These are phyloP conservation scores for Otolemur crassicaudatus DNA, from an alignment of 2,797 vertebrate species.

Conservation along the genomic window DNA sequence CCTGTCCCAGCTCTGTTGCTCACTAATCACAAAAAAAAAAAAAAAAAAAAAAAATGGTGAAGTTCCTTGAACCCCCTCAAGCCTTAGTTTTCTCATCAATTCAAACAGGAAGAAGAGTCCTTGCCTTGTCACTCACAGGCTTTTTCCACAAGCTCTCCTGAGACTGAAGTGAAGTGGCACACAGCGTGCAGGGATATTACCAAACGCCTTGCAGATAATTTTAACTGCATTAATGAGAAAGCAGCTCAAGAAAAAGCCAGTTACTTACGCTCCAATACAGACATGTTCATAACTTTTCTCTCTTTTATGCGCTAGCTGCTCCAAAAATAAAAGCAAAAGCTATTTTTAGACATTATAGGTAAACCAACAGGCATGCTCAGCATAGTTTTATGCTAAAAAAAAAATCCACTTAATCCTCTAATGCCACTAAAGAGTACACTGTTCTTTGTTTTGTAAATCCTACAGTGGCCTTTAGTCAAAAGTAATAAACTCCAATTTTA, in stretches of 20 bases:
- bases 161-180: not conserved
- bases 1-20: not conserved
- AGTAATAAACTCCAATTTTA: conserved; percentile 69
- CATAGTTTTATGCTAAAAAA: conserved; percentile 65
- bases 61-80: not conserved
- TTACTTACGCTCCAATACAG: not conserved
- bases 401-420: conserved; percentile 56
- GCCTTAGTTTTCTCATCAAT: not conserved
- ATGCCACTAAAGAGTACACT: conserved; percentile 42
- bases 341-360: conserved; percentile 75
- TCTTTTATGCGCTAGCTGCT: conserved; percentile 41
- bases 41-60: not conserved
- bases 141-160: not conserved
- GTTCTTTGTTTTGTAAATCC: conserved; percentile 61
- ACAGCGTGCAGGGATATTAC: not conserved
- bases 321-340: conserved; percentile 69
- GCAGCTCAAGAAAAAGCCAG: conserved; percentile 2
- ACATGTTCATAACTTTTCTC: conserved; percentile 33
- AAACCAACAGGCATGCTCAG: conserved; percentile 62
- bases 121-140: not conserved
- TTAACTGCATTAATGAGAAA: not conserved
- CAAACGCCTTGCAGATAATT: conserved; percentile 21
- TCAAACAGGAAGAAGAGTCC: not conserved
- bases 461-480: conserved; percentile 48
- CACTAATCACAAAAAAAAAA: not conserved